Evolutionary conservation across 2,888 invertebrate species (phyloP), one percentile per base, ranked within the genome.

Genomic region (Scaeva pyrastri): DNA sequence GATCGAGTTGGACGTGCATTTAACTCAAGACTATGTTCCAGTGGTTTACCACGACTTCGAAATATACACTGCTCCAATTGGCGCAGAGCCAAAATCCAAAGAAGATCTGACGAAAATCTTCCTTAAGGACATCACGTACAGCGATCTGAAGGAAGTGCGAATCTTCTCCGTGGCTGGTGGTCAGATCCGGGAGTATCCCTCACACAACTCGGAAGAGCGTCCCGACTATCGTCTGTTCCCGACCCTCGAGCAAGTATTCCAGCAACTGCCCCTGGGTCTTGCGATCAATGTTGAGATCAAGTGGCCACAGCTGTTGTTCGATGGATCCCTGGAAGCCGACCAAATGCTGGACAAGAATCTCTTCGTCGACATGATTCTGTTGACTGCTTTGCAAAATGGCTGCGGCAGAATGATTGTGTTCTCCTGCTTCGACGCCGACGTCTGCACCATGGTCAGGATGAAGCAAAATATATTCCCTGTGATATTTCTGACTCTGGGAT

Each of bases 221-320:
- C 95, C 96, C 85, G 97, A 98, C 88, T 96, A 97, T 91, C 97
- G 97, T 91, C 98, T 98, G 1, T 99, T 99, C 90, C 99, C 99
- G 0, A 97, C 97, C 0, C 93, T 99, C 60, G 94, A 97, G 90
- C 95, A 97, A 73, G 96, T 96, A 14, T 93, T 99, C 21, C 95
- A 96, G 89, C 94, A 94, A 56, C 94, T 99, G 48, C 97, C 98
- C 90, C 93, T 94, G 1, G 95, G 97, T 90, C 96, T 98, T 70
- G 99, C 99, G 14, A 99, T 99, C 91, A 99, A 99, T 93, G 96
- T 99, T 81, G 99, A 99, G 93, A 95, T 99, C 76, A 99, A 99
- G 93, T 99, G 98, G 97, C 98, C 98, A 0, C 97, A 98, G 96
- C 95, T 96, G 88, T 92, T 96, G 56, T 94, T 95, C 92, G 96